phyloP scores from a whole-genome alignment of 2,888 invertebrate genomes.

The Caradrina kadenii region DNA sequence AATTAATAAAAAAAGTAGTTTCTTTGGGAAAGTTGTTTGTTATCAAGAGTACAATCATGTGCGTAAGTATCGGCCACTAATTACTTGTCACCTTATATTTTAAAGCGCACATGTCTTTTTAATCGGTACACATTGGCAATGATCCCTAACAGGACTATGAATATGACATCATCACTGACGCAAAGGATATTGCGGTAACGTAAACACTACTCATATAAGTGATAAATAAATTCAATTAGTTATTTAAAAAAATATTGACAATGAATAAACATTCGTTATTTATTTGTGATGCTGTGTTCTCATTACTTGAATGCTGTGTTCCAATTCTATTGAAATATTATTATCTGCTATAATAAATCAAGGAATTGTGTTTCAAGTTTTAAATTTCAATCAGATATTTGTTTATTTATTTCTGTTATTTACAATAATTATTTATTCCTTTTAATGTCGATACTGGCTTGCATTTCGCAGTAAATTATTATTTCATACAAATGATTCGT shows the following conservation, averaged over 20 bases:
- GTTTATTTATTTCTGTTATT: neutral
- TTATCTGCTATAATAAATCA: neutral
- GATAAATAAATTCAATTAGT: conserved; percentile 22
- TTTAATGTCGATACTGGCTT: neutral
- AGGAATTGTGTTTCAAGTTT: neutral
- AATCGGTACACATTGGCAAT: conserved; percentile 27
- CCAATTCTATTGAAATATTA: neutral
- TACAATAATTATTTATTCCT: neutral
- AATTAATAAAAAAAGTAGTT: too few relatives aligned
- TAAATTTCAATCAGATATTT: neutral
- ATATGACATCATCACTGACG: conserved; percentile 25
- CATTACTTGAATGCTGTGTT: too few relatives aligned
- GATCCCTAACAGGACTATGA: neutral
- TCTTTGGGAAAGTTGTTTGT: too few relatives aligned
- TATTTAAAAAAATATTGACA: conserved; percentile 9
- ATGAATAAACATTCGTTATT: conserved; percentile 1
- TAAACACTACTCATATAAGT: neutral
- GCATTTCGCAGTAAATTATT: neutral
- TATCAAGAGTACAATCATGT: too few relatives aligned
- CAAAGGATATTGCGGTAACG: conserved; percentile 10
- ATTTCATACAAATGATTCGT: too few relatives aligned
- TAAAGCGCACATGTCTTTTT: neutral
- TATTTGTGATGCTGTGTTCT: conserved; percentile 2
- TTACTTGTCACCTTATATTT: neutral
- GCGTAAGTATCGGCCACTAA: too few relatives aligned